Conservation (phyloP, 2,888 invertebrate genomes). For the Mesochorus sp. region DNA sequence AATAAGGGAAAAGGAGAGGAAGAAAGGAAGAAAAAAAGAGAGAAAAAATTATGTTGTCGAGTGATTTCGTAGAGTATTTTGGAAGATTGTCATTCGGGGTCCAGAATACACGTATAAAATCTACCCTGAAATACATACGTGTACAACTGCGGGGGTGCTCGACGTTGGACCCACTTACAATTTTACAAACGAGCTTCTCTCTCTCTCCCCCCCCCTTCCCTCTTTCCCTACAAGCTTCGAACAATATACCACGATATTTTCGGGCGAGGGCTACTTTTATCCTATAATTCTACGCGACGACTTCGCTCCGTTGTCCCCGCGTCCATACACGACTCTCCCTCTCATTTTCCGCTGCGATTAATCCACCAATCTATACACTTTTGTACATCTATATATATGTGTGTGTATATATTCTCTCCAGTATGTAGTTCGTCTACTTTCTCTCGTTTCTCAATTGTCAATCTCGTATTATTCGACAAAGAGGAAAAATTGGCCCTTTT, state of each 20-base stretch:
- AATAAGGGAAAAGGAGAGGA: neutral
- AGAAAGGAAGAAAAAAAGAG: constrained; percentile 68
- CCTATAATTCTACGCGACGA: constrained; percentile 54
- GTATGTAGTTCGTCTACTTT: too few relatives aligned
- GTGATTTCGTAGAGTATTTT: constrained; percentile 52
- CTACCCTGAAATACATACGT: too few relatives aligned
- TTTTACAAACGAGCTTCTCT: constrained; percentile 49
- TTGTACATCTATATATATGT: neutral
- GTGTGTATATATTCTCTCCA: neutral
- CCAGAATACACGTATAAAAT: too few relatives aligned
- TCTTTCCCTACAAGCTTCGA: constrained; percentile 15
- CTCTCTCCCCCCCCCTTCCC: neutral
- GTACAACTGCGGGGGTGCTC: constrained; percentile 60
- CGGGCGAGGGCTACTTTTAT: constrained; percentile 55
- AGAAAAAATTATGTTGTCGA: constrained; percentile 70
- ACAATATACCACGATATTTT: constrained; percentile 56
- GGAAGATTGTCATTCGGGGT: neutral
- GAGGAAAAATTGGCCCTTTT: constrained; percentile 22
- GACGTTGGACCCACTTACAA: constrained; percentile 42
- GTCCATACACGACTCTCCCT: constrained; percentile 18
- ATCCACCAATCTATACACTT: constrained; percentile 20
- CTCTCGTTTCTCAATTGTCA: constrained; percentile 47
- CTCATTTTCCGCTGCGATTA: constrained; percentile 52
- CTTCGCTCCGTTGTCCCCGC: constrained; percentile 31
- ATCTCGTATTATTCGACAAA: constrained; percentile 2